Conservation (phyloP, 2,797 vertebrate genomes). For the Sebastiscus tertius region DNA sequence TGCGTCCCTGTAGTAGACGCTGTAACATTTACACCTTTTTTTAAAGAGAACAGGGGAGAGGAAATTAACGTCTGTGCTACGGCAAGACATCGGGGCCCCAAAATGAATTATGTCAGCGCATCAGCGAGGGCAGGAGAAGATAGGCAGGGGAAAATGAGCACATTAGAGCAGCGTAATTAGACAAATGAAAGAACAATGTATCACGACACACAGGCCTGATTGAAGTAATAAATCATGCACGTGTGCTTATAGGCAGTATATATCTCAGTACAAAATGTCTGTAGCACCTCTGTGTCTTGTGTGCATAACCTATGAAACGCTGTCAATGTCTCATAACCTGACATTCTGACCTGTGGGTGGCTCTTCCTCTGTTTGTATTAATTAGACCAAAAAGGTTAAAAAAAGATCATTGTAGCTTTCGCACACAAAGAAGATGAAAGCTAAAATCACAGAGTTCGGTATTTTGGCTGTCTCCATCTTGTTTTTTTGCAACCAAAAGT, state of each 20-base stretch:
- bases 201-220: conserved; percentile 38
- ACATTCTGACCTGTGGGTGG: not conserved
- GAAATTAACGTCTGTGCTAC: conserved; percentile 49
- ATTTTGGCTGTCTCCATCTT: no score
- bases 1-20: conserved; percentile 4
- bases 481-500: no score
- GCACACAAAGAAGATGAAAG: not conserved
- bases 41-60: conserved; percentile 37
- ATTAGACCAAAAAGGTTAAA: not conserved
- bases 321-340: not conserved
- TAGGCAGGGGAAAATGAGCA: conserved; percentile 55
- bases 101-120: conserved; percentile 57
- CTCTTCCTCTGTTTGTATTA: not conserved
- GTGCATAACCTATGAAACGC: conserved; percentile 6
- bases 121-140: conserved; percentile 43
- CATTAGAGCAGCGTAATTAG: conserved; percentile 72
- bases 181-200: conserved; percentile 64
- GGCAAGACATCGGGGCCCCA: conserved; percentile 36
- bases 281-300: not conserved
- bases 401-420: not conserved
- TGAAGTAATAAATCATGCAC: conserved; percentile 63
- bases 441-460: no score
- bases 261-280: not conserved
- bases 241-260: not conserved
- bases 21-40: conserved; percentile 55